Percentiles rank a stretch among this genome's conserved stretches.
These are phyloP conservation scores for Grantiella picta DNA, from an alignment of 2,113 vertebrate genomes.

Conservation along the genomic window DNA sequence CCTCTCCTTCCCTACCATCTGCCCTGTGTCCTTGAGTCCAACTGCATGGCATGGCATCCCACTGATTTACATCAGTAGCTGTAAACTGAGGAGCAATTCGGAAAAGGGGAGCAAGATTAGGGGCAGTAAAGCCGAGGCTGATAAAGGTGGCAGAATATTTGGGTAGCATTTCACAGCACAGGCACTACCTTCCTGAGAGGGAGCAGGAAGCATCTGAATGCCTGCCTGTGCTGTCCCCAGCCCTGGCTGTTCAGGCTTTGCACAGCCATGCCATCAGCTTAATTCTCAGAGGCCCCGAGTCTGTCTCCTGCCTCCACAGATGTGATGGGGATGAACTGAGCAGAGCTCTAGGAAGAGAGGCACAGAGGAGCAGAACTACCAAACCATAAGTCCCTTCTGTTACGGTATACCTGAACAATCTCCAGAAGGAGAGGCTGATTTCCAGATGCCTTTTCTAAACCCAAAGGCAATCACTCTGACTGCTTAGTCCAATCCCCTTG, in stretches of 20 bases:
- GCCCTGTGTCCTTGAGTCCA: fast-evolving
- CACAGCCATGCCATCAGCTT: not conserved
- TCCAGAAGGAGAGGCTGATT: not conserved
- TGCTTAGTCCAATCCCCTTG: not conserved
- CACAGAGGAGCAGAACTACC: not conserved
- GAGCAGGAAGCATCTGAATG: not conserved
- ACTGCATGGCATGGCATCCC: fast-evolving
- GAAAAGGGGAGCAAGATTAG: slow-evolving; percentile 57
- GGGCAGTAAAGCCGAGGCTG: not conserved
- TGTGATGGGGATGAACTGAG: no score
- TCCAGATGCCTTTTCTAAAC: not conserved
- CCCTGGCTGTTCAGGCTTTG: not conserved
- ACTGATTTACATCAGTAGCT: not conserved
- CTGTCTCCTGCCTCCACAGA: no score
- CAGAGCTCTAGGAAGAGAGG: not conserved
- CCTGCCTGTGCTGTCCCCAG: not conserved
- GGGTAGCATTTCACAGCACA: not conserved
- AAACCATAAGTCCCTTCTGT: not conserved
- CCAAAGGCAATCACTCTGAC: no score
- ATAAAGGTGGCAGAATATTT: slow-evolving; percentile 27
- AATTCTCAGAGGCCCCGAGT: not conserved
- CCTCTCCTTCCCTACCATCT: not conserved
- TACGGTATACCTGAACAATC: not conserved
- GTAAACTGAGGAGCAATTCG: slow-evolving; percentile 39
- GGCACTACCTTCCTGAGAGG: not conserved